Evolutionary conservation across 2,888 invertebrate genomes (phyloP).

Genomic region (Malachius bipustulatus): DNA sequence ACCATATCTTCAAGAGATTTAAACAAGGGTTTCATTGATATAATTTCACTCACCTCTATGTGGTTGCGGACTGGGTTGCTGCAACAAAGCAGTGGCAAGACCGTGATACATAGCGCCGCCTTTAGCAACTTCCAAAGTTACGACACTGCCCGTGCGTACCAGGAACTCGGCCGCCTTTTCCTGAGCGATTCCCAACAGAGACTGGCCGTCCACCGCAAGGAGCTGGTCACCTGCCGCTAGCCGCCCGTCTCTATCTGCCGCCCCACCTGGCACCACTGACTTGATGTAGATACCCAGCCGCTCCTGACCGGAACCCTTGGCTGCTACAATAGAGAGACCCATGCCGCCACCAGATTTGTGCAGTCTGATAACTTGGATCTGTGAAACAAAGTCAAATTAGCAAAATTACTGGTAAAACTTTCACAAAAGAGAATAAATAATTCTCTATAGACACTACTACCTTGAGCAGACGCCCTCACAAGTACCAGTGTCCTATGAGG

Average conservation of each 20-base stretch:
- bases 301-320: slow-evolving; percentile 51
- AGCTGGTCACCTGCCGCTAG: slow-evolving; percentile 95
- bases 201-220: slow-evolving; percentile 92
- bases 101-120: slow-evolving; percentile 97
- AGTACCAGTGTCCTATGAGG: too few relatives aligned
- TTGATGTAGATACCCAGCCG: slow-evolving; percentile 95
- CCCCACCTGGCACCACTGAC: slow-evolving; percentile 91
- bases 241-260: slow-evolving; percentile 86
- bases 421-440: not conserved
- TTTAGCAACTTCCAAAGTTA: slow-evolving; percentile 91
- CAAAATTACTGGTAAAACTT: not conserved
- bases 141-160: slow-evolving; percentile 86
- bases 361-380: slow-evolving; percentile 71
- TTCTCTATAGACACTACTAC: not conserved
- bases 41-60: slow-evolving; percentile 59
- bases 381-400: slow-evolving; percentile 10
- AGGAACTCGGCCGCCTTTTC: slow-evolving; percentile 91
- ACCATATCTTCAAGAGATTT: too few relatives aligned
- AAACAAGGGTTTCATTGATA: too few relatives aligned
- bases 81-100: slow-evolving; percentile 70
- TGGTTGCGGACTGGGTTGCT: slow-evolving; percentile 79
- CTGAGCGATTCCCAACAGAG: slow-evolving; percentile 57
- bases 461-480: too few relatives aligned
- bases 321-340: slow-evolving; percentile 97
- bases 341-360: slow-evolving; percentile 93